Evolutionary conservation across 2,797 vertebrate species (phyloP).

Genomic region (Gambelia wislizenii): DNA sequence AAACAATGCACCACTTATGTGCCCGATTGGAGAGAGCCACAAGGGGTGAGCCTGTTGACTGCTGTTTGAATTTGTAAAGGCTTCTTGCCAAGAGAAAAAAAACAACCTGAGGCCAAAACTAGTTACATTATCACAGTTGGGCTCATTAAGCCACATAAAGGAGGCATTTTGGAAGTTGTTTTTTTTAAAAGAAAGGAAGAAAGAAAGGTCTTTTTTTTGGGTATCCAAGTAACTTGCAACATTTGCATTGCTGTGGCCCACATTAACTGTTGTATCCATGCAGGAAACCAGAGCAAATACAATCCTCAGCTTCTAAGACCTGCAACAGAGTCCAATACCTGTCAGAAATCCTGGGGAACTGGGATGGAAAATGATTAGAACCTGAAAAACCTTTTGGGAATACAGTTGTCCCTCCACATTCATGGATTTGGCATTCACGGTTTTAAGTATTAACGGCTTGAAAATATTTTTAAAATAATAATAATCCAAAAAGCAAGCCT

Average conservation of each 20-base stretch:
- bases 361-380: not conserved
- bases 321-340: not conserved
- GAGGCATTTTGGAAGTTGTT: constrained; percentile 30
- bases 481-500: too few relatives aligned
- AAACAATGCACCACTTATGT: constrained; percentile 74
- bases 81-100: constrained; percentile 73
- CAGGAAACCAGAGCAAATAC: constrained; percentile 50
- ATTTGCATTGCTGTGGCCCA: constrained; percentile 39
- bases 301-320: not conserved
- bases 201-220: accelerated
- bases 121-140: constrained; percentile 69
- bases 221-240: constrained; percentile 39
- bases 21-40: constrained; percentile 44
- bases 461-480: too few relatives aligned
- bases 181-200: not conserved
- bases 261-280: constrained; percentile 1
- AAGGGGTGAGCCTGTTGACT: constrained; percentile 50
- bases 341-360: not conserved
- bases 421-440: too few relatives aligned
- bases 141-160: constrained; percentile 72
- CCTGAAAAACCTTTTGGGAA: not conserved
- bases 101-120: constrained; percentile 56
- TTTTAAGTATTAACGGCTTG: too few relatives aligned
- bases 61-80: constrained; percentile 69
- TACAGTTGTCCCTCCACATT: too few relatives aligned